Evolutionary conservation across 1,140 invertebrate species (phyloP).

Genomic region (Vanessa tameamea): DNA sequence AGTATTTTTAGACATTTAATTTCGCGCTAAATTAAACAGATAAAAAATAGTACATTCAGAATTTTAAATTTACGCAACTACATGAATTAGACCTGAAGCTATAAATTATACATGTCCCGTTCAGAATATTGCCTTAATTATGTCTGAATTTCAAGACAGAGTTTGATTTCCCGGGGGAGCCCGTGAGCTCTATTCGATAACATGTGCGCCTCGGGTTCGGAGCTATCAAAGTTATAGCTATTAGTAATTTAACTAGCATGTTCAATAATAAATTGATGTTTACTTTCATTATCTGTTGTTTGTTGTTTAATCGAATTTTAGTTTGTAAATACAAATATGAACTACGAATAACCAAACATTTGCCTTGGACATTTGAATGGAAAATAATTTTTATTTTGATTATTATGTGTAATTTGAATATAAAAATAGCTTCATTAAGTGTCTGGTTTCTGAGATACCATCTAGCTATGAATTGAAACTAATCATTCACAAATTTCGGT

Average conservation of each 20-base stretch:
- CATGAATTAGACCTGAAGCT: slow-evolving; percentile 14
- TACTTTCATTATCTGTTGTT: slow-evolving; percentile 16
- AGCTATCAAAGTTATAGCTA: slow-evolving; percentile 32
- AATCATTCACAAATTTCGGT: neutral
- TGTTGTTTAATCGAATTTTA: slow-evolving; percentile 12
- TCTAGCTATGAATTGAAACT: neutral
- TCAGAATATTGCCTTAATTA: slow-evolving; percentile 45
- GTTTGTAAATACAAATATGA: neutral
- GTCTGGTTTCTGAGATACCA: neutral
- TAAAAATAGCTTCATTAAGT: no score
- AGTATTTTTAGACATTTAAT: neutral
- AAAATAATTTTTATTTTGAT: neutral
- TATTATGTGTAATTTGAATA: no score
- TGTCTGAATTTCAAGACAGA: slow-evolving; percentile 46
- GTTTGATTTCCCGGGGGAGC: slow-evolving; percentile 47
- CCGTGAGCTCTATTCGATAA: slow-evolving; percentile 33
- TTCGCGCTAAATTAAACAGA: neutral
- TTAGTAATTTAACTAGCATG: slow-evolving; percentile 29
- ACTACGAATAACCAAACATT: neutral
- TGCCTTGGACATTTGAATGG: neutral
- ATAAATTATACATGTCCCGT: slow-evolving; percentile 40
- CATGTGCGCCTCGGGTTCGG: slow-evolving; percentile 16
- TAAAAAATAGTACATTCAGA: neutral
- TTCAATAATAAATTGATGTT: slow-evolving; percentile 27
- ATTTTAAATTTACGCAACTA: slow-evolving; percentile 5